Percentiles rank a stretch among this genome's conserved stretches.
Conservation (phyloP, 2,888 invertebrate species). For the Hypomecis punctinalis region DNA sequence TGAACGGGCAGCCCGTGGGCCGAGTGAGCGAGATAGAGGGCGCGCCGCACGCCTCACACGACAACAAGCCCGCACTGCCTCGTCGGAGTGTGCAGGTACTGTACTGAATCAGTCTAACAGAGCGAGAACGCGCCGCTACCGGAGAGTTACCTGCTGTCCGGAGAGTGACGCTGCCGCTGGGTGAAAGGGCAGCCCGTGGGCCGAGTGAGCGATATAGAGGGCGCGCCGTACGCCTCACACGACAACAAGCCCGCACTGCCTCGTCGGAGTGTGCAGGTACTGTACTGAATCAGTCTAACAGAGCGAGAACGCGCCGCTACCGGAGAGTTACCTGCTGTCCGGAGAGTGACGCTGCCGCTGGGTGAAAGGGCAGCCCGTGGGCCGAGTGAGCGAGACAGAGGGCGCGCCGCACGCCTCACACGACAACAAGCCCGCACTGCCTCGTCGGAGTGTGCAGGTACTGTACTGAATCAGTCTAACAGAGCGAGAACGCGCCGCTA, state of each 20-base stretch:
- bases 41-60: conserved; percentile 65
- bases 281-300: background rate
- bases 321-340: no score
- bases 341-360: conserved; percentile 85
- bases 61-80: conserved; percentile 72
- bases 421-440: conserved; percentile 43
- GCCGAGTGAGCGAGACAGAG: conserved; percentile 78
- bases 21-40: conserved; percentile 73
- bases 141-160: no score
- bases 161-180: conserved; percentile 86
- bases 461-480: background rate
- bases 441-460: conserved; percentile 48
- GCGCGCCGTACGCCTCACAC: conserved; percentile 65
- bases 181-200: conserved; percentile 89
- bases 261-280: conserved; percentile 48
- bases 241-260: conserved; percentile 43
- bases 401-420: conserved; percentile 66
- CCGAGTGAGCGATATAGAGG: conserved; percentile 73
- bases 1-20: conserved; percentile 89
- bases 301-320: no score
- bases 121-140: no score
- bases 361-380: conserved; percentile 89
- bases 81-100: conserved; percentile 73
- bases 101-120: no score
- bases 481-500: no score